These are phyloP conservation scores for Hormiphora californensis DNA, from an alignment of 37 sponge, comb jelly and placozoan genomes.

Conservation along the genomic window DNA sequence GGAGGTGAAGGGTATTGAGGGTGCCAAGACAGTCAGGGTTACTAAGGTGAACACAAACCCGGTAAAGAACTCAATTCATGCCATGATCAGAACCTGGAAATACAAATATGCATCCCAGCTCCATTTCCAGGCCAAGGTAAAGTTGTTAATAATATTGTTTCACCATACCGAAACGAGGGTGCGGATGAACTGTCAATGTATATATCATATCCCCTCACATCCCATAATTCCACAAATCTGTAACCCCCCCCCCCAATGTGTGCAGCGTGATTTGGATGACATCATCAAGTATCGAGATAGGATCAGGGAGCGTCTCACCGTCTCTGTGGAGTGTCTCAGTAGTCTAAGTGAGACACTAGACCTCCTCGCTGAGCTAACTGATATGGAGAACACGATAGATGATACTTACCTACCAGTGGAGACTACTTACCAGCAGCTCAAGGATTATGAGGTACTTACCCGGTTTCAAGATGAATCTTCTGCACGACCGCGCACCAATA, in stretches of 20 bases:
- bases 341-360: slow-evolving; percentile 62
- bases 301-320: slow-evolving; percentile 58
- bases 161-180: too few relatives aligned
- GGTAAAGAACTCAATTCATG: slow-evolving; percentile 66
- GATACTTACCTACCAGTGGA: slow-evolving; percentile 71
- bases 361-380: slow-evolving; percentile 65
- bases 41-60: slow-evolving; percentile 65
- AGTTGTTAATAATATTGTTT: neutral
- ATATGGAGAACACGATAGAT: slow-evolving; percentile 70
- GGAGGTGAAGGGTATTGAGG: slow-evolving; percentile 59
- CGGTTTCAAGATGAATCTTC: too few relatives aligned
- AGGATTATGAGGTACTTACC: slow-evolving; percentile 54
- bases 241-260: neutral
- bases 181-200: too few relatives aligned
- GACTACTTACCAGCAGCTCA: slow-evolving; percentile 62
- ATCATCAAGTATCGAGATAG: slow-evolving; percentile 58
- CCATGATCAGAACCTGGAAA: slow-evolving; percentile 74
- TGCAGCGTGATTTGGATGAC: slow-evolving; percentile 59
- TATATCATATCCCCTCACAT: too few relatives aligned
- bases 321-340: slow-evolving; percentile 60
- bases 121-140: slow-evolving; percentile 73
- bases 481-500: too few relatives aligned
- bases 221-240: too few relatives aligned
- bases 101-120: slow-evolving; percentile 66
- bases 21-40: slow-evolving; percentile 56